Base-by-base conservation (phyloP, 2,113 vertebrate genomes). In the Penelope pileata region DNA sequence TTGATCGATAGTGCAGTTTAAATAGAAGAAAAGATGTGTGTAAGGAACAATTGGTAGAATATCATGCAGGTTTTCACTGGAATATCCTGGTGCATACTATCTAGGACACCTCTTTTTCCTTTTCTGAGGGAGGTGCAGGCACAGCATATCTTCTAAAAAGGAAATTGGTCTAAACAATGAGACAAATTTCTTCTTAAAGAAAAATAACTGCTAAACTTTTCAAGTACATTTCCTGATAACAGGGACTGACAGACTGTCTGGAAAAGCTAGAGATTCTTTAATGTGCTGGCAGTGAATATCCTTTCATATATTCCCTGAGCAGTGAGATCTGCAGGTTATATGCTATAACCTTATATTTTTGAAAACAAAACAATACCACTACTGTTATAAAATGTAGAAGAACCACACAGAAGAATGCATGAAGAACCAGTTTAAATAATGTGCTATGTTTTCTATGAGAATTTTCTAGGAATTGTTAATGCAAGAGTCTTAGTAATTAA, bases 181-280 rank as follows among this genome's bases (percentile, higher is more conserved):
- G 48, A 75, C 24, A 86, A 59, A 88, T 26, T 83, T 63, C 14
- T 70, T 85, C 81, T 84, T 67, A 43, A 91, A 83, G 47, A 77
- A 70, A 36, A 63, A 26, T 11, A 17, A 53, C 62, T 76, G 62
- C 74, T 94, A 78, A 86, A 76, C 27, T 86, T 84, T 74, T 81
- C 79, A 88, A 27, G 62, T 81, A 51, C 36, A 13, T 80, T 96
- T 95, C 51, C 67, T 76, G 51, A 36, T 85, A 86, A 84, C 15
- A 74, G 34, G 91, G 70, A 36, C 62, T 51, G 84, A 88, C 85
- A 87, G 72, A 42, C 38, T 91, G 81, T 21, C 36, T 6, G 9
- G 60, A 96, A 89, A 86, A 87, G 68, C 29, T 48, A 36, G 50
- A 63, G 50, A 58, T 91, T 56, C 18, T 91, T 83, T 51, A 95